phyloP scores from a whole-genome alignment of 2,797 vertebrate genomes.

The Notamacropus eugenii region DNA sequence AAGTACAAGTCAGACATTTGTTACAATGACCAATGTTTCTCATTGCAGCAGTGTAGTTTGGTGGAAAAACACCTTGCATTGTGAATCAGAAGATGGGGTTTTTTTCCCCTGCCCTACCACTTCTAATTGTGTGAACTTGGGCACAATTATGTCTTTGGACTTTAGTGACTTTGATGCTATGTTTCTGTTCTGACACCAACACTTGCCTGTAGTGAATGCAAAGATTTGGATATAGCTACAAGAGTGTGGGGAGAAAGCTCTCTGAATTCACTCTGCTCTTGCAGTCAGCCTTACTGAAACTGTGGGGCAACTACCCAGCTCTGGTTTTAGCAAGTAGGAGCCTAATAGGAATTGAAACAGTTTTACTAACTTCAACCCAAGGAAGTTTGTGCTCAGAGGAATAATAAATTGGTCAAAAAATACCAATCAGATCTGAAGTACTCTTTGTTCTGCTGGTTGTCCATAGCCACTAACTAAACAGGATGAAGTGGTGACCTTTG shows the following conservation, averaged over 20 bases:
- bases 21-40: background rate
- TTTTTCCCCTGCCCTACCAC: conserved; percentile 7
- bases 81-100: background rate
- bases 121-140: background rate
- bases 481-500: background rate
- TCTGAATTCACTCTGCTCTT: background rate
- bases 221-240: background rate
- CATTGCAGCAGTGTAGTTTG: background rate
- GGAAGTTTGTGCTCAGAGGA: background rate
- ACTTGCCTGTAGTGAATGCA: background rate
- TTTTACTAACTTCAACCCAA: background rate
- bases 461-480: background rate
- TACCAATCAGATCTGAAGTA: background rate
- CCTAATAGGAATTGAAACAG: background rate
- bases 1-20: background rate
- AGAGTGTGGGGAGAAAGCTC: background rate
- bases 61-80: background rate
- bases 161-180: background rate
- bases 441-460: background rate
- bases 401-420: background rate
- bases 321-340: background rate
- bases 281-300: background rate
- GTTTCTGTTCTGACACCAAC: background rate
- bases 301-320: background rate
- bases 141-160: background rate